A percentile compares a stretch with the other conserved stretches of the same genome.
phyloP scores from a whole-genome alignment of 2,113 vertebrate genomes.

The Dromiciops gliroides region DNA sequence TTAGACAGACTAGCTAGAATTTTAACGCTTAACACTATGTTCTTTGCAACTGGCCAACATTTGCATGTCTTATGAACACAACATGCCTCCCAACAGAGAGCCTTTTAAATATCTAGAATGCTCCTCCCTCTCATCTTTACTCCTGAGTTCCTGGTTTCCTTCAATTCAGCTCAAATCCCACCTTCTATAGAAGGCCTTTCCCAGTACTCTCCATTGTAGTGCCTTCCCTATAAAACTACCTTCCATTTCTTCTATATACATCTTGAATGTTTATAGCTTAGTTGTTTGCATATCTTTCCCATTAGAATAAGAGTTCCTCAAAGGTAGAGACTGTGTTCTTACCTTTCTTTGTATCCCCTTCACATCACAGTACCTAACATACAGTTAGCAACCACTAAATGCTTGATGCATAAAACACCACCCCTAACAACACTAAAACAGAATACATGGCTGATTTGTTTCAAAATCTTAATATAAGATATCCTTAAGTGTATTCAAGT shows the following conservation, averaged over 20 bases:
- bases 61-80: not conserved
- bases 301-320: no score
- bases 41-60: not conserved
- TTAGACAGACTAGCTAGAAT: no score
- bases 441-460: not conserved
- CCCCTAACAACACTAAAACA: no score
- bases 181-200: not conserved
- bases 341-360: not conserved
- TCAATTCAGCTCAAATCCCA: not conserved
- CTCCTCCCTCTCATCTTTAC: not conserved
- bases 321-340: not conserved
- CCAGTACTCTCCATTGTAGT: not conserved
- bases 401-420: no score
- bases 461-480: not conserved
- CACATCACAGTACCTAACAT: not conserved
- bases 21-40: no score
- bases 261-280: not conserved
- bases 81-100: not conserved
- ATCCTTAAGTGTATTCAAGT: not conserved
- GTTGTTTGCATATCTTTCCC: not conserved
- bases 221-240: not conserved
- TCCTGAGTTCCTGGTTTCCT: not conserved
- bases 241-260: not conserved
- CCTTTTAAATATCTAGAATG: not conserved
- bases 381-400: not conserved